Percentiles rank a stretch among this genome's conserved stretches.
These are phyloP conservation scores for Dasysyrphus tricinctus DNA, from an alignment of 2,888 invertebrate species.

Conservation along the genomic window DNA sequence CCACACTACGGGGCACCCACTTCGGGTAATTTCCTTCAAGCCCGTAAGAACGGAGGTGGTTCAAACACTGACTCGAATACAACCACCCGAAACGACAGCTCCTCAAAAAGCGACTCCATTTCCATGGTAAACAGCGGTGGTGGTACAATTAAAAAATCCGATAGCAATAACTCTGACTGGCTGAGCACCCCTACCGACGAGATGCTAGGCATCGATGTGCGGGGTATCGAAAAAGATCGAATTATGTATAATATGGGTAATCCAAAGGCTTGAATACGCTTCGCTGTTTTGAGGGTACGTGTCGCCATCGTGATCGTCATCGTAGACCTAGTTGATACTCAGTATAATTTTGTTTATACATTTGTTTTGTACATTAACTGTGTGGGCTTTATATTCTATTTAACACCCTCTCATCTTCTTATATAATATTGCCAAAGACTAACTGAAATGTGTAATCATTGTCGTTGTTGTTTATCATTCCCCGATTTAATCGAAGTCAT, in stretches of 20 bases:
- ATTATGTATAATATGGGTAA: slow-evolving; percentile 75
- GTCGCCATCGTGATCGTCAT: slow-evolving; percentile 46
- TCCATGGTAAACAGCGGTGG: slow-evolving; percentile 70
- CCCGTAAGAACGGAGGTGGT: slow-evolving; percentile 60
- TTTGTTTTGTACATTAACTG: slow-evolving; percentile 48
- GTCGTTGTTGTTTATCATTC: slow-evolving; percentile 52
- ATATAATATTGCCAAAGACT: slow-evolving; percentile 65
- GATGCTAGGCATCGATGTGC: slow-evolving; percentile 78
- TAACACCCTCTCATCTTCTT: slow-evolving; percentile 42
- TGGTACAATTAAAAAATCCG: slow-evolving; percentile 77
- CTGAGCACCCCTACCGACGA: slow-evolving; percentile 78
- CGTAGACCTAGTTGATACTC: slow-evolving; percentile 31
- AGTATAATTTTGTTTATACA: slow-evolving; percentile 39
- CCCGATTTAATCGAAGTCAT: slow-evolving; percentile 52
- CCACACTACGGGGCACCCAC: slow-evolving; percentile 77
- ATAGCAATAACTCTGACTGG: slow-evolving; percentile 78
- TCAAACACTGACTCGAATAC: slow-evolving; percentile 67
- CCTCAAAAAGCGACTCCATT: slow-evolving; percentile 76
- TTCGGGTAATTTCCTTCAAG: slow-evolving; percentile 76
- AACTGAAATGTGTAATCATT: slow-evolving; percentile 54
- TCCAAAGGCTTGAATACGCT: slow-evolving; percentile 75
- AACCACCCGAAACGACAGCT: slow-evolving; percentile 72
- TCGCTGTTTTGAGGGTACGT: slow-evolving; percentile 63
- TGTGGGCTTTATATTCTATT: slow-evolving; percentile 47
- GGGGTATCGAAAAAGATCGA: slow-evolving; percentile 77